Evolutionary conservation across 2,797 vertebrate species (phyloP), one percentile per base, ranked within the genome.

Genomic region (Ctenochaetus hawaiiensis): DNA sequence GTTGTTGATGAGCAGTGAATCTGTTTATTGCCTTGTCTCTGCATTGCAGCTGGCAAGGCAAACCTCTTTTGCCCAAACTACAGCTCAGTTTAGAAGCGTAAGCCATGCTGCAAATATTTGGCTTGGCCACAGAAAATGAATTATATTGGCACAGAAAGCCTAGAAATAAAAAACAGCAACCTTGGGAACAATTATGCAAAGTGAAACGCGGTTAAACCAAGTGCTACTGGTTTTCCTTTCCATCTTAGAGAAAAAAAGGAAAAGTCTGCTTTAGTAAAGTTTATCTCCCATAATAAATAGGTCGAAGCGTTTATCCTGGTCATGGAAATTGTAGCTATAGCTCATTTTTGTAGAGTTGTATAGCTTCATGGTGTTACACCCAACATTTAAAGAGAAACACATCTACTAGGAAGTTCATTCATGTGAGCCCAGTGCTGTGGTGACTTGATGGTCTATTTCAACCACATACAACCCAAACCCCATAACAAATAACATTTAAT

Each of bases 21-120:
- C 78, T 83, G 87, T 91, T 89, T 87, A 82, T 86, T 78, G 78
- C 78, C 70, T 69, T 75, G 82, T 89, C 81, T 78, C 74, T 79
- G 75, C 78, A 75, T 77, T 6, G 41, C 78, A 84, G 68, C 78
- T 85, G 82, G 87, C 75, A 69, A 63, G 47, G 45, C 81, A 52
- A 67, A 77, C 81, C 67, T 80, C 76, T 83, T 87, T 78, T 84
- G 71, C 83, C 82, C 87, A 89, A 93, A 90, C 83, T 92, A 75
- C 91, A 80, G 89, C 89, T 93, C 81, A 93, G 90, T 94, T 94
- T 94, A 94, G 92, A 94, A 91, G 89, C 79, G 70, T 73, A 93
- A 88, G 90, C 94, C 89, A 91, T 84, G 92, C 89, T 91, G 90
- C 94, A 95, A 95, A 95, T 95, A 94, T 96, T 95, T 94, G 89